Base-by-base conservation (phyloP, 2,888 invertebrate species). In the Drosophila hamatofila region DNA sequence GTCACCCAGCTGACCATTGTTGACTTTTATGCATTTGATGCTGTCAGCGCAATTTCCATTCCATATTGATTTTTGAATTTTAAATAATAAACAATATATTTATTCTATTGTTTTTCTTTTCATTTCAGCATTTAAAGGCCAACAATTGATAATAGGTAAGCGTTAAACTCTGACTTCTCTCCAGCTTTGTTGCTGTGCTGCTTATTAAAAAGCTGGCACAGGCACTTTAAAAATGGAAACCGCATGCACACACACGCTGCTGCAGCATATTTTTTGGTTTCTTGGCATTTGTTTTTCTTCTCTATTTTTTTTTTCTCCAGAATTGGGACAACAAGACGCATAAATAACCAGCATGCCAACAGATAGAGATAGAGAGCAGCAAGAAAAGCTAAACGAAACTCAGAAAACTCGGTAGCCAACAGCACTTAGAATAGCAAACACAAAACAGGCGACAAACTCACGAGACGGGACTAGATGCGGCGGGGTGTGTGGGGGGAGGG, bases 311-410 rank as follows among this genome's bases (percentile, higher is more conserved):
- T 35, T 18, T 35, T 46, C 46, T 12, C 56, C 77, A 82, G 86
- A 86, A 86, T 86, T 86, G 89, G 86, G 88, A 86, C 86, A 85
- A 72, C 88, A 75, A 88, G 86, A 85, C 85, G 88, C 88, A 86
- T 86, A 86, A 86, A 89, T 89, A 86, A 88, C 89, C 85, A 80
- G 74, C 75, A 87, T 87, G 88, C 89, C 80, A 83, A 51, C 71
- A 60, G 42, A 35, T 37, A 64, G 51, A 56, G 56, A 56, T 21
- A 33, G 33, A 73, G 25, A 64, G 58, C 21, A 18, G 44, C 30
- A 23, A 62, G 49, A 76, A 55, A 58, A 42, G 21, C 27, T 30
- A 21, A 65, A 44, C 25, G 27, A 54, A 54, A 62, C 33, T 42
- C 37, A 18, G 42, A 48, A 88, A 83, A 72, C 60, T 48, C 54